A percentile compares a stretch with the other conserved stretches of the same genome.
Evolutionary conservation across 2,888 invertebrate species (phyloP).

Genomic region (Agonopterix subpropinquella): DNA sequence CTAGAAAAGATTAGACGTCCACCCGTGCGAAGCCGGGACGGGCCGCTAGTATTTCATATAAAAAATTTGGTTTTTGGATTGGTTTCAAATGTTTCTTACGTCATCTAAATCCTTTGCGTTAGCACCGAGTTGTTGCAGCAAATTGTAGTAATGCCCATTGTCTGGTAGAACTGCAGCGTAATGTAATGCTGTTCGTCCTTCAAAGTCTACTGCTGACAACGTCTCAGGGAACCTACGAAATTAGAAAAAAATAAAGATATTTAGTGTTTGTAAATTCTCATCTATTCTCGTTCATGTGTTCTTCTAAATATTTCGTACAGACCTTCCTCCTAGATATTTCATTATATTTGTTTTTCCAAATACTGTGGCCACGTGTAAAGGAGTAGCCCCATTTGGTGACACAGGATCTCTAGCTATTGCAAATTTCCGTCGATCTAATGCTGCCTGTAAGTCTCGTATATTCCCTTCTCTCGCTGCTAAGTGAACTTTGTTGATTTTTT

Average conservation of each 20-base stretch:
- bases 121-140: conserved; percentile 89
- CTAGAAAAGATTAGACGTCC: too few species aligned
- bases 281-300: background rate
- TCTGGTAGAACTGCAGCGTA: conserved; percentile 90
- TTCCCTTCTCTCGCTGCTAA: conserved; percentile 89
- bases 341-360: conserved; percentile 89
- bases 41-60: too few species aligned
- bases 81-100: conserved; percentile 70
- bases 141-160: conserved; percentile 91
- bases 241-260: conserved; percentile 1
- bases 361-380: conserved; percentile 89
- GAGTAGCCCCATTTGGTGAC: conserved; percentile 89
- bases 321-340: conserved; percentile 76
- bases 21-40: too few species aligned
- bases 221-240: conserved; percentile 87
- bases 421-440: conserved; percentile 92
- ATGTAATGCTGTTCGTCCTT: conserved; percentile 91
- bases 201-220: conserved; percentile 84
- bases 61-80: background rate
- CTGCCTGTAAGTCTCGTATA: conserved; percentile 88
- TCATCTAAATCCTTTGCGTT: conserved; percentile 89
- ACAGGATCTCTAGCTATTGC: conserved; percentile 90
- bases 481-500: conserved; percentile 93
- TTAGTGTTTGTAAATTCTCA: background rate
- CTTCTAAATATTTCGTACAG: background rate